Evolutionary conservation across 2,113 vertebrate genomes (phyloP).

Genomic region (Prunella fulvescens): DNA sequence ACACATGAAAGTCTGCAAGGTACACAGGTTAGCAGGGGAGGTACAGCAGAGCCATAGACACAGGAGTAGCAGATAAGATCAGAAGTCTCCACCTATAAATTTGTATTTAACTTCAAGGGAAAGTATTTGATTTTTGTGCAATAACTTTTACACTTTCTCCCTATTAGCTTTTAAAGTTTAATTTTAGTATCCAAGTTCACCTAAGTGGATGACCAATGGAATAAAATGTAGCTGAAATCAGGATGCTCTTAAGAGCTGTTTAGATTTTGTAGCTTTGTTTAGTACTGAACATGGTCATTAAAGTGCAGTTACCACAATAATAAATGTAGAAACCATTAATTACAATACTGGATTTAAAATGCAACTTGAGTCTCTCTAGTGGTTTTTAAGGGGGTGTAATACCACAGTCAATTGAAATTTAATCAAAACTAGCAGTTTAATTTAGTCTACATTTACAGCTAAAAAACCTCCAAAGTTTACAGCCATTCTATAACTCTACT

Average conservation of each 20-base stretch:
- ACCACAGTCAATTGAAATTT: slow-evolving; percentile 73
- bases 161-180: not conserved
- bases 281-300: slow-evolving; percentile 58
- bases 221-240: slow-evolving; percentile 6
- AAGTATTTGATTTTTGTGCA: not conserved
- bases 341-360: slow-evolving; percentile 72
- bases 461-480: not conserved
- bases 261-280: slow-evolving; percentile 61
- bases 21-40: not conserved
- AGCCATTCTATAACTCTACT: slow-evolving; percentile 29
- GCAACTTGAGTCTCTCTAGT: slow-evolving; percentile 62
- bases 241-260: not conserved
- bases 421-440: slow-evolving; percentile 79
- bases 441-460: slow-evolving; percentile 71
- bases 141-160: not conserved
- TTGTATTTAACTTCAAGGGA: not conserved
- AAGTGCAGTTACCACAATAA: slow-evolving; percentile 70
- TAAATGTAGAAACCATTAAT: slow-evolving; percentile 75
- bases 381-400: slow-evolving; percentile 72
- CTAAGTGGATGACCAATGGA: not conserved
- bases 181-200: not conserved
- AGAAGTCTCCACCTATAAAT: not conserved
- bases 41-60: not conserved
- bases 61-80: not conserved
- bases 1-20: not conserved